Evolutionary conservation across 2,888 invertebrate species (phyloP).

Genomic region (Macrophya alboannulata): DNA sequence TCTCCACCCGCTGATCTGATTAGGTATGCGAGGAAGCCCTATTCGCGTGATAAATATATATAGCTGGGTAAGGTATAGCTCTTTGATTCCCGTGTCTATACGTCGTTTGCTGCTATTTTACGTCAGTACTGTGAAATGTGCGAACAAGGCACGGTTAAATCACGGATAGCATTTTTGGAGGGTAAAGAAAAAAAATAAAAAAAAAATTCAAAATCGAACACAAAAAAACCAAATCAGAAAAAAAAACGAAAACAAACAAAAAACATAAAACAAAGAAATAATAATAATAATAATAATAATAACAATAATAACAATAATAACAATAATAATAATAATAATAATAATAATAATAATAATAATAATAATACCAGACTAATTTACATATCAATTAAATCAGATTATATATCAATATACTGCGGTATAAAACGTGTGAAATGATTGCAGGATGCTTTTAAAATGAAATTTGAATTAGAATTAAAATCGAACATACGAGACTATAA

Average conservation of each 20-base stretch:
- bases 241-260: not conserved
- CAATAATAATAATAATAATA: not conserved
- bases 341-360: not conserved
- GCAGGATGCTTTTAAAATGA: not conserved
- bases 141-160: constrained; percentile 72
- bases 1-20: constrained; percentile 72
- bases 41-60: constrained; percentile 68
- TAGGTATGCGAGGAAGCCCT: constrained; percentile 75
- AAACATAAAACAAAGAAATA: not conserved
- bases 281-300: not conserved
- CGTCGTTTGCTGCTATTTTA: constrained; percentile 30
- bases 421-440: not conserved
- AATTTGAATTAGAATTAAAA: constrained; percentile 21
- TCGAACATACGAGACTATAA: constrained; percentile 6
- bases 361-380: not conserved
- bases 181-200: constrained; percentile 68
- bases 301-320: too few species aligned
- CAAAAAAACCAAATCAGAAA: not conserved
- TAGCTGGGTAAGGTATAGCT: constrained; percentile 60
- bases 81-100: constrained; percentile 69
- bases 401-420: not conserved
- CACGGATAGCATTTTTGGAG: constrained; percentile 75
- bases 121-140: constrained; percentile 67
- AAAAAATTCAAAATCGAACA: too few species aligned
- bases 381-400: not conserved